phyloP scores from a whole-genome alignment of 2,888 invertebrate genomes.

The Pristionchus mayeri region DNA sequence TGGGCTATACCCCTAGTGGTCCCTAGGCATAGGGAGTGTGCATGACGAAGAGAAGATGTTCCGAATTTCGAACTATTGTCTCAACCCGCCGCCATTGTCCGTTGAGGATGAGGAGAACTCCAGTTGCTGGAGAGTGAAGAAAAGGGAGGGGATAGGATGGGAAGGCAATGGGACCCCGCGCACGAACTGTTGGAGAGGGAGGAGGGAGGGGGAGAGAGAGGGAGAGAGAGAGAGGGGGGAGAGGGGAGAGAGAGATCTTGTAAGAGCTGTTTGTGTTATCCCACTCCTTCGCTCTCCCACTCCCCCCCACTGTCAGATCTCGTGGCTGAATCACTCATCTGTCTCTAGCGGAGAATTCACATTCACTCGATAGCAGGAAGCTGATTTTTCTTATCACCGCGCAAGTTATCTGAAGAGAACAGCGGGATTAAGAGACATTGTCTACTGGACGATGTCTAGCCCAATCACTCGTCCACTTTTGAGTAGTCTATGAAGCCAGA shows the following conservation, averaged over 20 bases:
- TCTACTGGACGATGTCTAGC: no score
- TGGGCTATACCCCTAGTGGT: no score
- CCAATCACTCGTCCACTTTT: no score
- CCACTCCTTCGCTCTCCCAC: neutral
- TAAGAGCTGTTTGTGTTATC: slow-evolving; percentile 13
- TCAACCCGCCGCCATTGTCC: no score
- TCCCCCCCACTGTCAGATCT: neutral
- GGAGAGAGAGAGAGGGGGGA: neutral
- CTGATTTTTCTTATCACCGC: no score
- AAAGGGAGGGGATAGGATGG: neutral
- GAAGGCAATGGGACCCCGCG: neutral
- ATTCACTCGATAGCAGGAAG: neutral
- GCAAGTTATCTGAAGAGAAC: neutral
- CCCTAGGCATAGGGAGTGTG: no score
- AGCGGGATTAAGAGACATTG: no score
- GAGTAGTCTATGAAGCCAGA: neutral
- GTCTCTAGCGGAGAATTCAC: neutral
- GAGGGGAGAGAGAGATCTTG: neutral
- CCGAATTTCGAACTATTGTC: no score
- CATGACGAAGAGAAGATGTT: no score
- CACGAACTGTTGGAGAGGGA: neutral
- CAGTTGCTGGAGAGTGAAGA: neutral
- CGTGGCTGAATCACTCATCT: neutral
- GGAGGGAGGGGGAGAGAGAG: neutral
- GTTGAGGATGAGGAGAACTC: no score